Percentiles rank a stretch among this genome's conserved stretches.
Evolutionary conservation across 2,888 invertebrate genomes (phyloP).

Genomic region (Acronicta psi): DNA sequence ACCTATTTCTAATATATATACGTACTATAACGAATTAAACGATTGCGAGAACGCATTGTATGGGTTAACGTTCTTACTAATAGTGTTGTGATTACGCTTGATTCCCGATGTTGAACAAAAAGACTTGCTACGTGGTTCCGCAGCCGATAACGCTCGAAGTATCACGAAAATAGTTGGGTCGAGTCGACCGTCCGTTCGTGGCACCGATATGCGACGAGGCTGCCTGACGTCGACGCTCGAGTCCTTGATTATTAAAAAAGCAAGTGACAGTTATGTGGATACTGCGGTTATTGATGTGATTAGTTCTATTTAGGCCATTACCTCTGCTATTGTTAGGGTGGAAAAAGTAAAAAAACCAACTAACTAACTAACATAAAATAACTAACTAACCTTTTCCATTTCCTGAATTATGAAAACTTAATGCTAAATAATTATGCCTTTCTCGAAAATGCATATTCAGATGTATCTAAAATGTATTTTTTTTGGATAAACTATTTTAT

Average conservation of each 20-base stretch:
- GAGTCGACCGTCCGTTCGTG: constrained; percentile 64
- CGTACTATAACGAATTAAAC: constrained; percentile 43
- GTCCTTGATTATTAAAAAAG: constrained; percentile 76
- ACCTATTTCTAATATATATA: constrained; percentile 9
- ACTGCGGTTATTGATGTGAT: constrained; percentile 57
- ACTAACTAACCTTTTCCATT: no score
- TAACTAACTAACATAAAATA: no score
- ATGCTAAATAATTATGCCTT: no score
- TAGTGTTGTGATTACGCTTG: constrained; percentile 56
- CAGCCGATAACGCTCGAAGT: constrained; percentile 60
- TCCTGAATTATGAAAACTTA: no score
- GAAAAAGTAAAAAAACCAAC: no score
- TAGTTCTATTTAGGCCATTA: constrained; percentile 55
- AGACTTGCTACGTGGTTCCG: constrained; percentile 45
- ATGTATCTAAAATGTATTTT: no score
- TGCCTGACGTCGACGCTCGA: constrained; percentile 62
- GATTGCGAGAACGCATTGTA: constrained; percentile 55
- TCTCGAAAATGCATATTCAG: no score
- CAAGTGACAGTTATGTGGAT: constrained; percentile 65
- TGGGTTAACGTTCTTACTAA: constrained; percentile 54
- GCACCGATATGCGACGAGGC: constrained; percentile 72
- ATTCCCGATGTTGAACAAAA: constrained; percentile 53
- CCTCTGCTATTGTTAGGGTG: constrained; percentile 36
- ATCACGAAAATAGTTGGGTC: constrained; percentile 70
- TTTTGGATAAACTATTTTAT: background rate